Percentiles rank a stretch among this genome's conserved stretches.
Conservation (phyloP, 1,140 invertebrate species). For the Drosophila elegans region DNA sequence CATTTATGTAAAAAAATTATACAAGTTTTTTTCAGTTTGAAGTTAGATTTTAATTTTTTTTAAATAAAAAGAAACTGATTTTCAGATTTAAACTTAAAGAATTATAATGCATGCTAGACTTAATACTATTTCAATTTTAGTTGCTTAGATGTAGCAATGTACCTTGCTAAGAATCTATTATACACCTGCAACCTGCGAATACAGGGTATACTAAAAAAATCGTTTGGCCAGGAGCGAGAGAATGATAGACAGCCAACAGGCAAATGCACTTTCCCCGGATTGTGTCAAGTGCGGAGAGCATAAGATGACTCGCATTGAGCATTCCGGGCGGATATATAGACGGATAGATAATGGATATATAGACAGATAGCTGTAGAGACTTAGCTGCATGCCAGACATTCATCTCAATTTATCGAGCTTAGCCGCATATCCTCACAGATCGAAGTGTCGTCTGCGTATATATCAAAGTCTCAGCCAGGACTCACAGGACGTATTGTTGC, state of each 20-base stretch:
- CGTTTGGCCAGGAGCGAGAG: slow-evolving; percentile 28
- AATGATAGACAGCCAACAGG: slow-evolving; percentile 64
- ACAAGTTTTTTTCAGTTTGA: too few species aligned
- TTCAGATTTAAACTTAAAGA: too few species aligned
- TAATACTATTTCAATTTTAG: too few species aligned
- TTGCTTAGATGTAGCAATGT: background rate
- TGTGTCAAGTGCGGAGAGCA: slow-evolving; percentile 39
- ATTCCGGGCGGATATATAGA: slow-evolving; percentile 36
- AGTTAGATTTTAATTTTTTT: too few species aligned
- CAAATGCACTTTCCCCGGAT: slow-evolving; percentile 57
- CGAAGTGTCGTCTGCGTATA: slow-evolving; percentile 69
- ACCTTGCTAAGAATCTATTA: background rate
- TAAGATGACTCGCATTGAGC: slow-evolving; percentile 48
- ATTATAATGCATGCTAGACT: too few species aligned
- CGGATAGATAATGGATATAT: slow-evolving; percentile 35
- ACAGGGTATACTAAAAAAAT: slow-evolving; percentile 29
- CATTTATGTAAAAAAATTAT: too few species aligned
- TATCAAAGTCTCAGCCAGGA: slow-evolving; percentile 52
- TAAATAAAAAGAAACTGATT: too few species aligned
- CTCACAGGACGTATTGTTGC: slow-evolving; percentile 20
- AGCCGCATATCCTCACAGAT: slow-evolving; percentile 66
- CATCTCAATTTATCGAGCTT: slow-evolving; percentile 79
- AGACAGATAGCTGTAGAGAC: slow-evolving; percentile 42
- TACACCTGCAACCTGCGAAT: background rate
- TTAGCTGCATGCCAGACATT: slow-evolving; percentile 67